Evolutionary conservation across 2,113 vertebrate species (phyloP).

Genomic region (Oncorhynchus nerka): DNA sequence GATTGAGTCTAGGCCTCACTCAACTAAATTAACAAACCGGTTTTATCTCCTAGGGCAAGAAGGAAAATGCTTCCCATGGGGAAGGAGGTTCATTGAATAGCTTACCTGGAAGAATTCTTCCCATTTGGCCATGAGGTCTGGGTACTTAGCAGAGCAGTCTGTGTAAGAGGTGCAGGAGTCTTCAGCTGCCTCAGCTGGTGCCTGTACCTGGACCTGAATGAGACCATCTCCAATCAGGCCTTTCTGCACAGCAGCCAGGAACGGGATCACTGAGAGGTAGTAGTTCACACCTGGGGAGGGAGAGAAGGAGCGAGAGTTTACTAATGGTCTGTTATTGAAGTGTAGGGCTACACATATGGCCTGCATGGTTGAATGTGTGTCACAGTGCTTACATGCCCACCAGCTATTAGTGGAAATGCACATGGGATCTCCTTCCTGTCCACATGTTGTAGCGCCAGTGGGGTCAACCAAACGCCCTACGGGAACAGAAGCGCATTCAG

Average conservation of each 20-base stretch:
- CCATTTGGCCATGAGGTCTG: slow-evolving; percentile 66
- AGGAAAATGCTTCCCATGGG: neutral
- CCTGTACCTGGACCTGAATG: slow-evolving; percentile 56
- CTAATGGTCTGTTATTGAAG: neutral
- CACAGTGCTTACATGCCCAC: slow-evolving; percentile 65
- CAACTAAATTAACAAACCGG: too few species aligned
- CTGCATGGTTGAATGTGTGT: neutral
- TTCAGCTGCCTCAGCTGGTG: slow-evolving; percentile 26
- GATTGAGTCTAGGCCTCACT: too few species aligned
- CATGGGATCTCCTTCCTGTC: slow-evolving; percentile 47
- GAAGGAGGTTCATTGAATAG: neutral
- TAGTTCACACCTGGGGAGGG: slow-evolving; percentile 64
- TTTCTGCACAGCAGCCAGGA: slow-evolving; percentile 66
- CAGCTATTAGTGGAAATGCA: slow-evolving; percentile 69
- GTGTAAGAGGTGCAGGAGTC: slow-evolving; percentile 59
- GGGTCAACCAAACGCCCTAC: slow-evolving; percentile 66
- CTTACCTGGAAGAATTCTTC: slow-evolving; percentile 63
- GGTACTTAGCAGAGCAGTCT: slow-evolving; percentile 47
- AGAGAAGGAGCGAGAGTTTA: neutral
- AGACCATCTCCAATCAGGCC: slow-evolving; percentile 49
- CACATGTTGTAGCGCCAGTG: slow-evolving; percentile 52
- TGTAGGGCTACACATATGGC: neutral
- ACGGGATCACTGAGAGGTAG: slow-evolving; percentile 58
- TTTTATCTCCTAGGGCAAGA: too few species aligned
- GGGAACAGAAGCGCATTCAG: neutral